Evolutionary conservation across 2,888 invertebrate species (phyloP), one percentile per base, ranked within the genome.

Genomic region (Hyalella azteca): DNA sequence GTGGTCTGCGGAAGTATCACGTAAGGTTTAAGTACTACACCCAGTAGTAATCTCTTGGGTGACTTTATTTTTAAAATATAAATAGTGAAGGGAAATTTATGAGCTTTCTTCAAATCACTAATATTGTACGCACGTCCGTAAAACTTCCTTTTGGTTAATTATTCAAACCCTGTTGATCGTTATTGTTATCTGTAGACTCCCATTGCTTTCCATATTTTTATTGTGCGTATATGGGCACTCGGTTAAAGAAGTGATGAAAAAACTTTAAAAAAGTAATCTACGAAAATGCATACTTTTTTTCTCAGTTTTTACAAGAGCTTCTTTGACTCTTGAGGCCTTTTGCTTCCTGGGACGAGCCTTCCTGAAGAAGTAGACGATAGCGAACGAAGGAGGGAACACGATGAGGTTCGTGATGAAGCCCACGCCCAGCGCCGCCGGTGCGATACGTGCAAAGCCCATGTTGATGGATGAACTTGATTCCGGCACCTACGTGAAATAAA

Each of bases 361-460:
- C 39, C 89, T 87, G 87, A 90, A 90, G 78, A 90, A 85, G 73
- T 86, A 86, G 2, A 89, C 87, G 77, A 89, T 86, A 60, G 89
- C 50, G 82, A 89, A 88, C 85, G 87, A 89, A 78, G 88, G 87
- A 0, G 89, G 89, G 84, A 89, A 88, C 7, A 89, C 87, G 40
- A 90, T 87, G 60, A 90, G 83, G 85, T 88, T 89, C 80, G 87
- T 86, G n/a, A 88, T 86, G 9, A 89, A 85, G 3, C 89, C 89
- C 29, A 90, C 87, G 78, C 87, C 88, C 60, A 89, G 86, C 88
- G 89, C 88, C 86, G 88, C 88, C 3, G 88, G 87, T 11, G 88
- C 87, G 1, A 90, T 81, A 11, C 88, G 87, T 84, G 90, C 88
- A 7, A 89, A 89, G 3, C 90, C 90, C 78, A 90, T 85, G 5